Evolutionary conservation across 1,140 invertebrate species (phyloP).

Genomic region (Cylas formicarius): DNA sequence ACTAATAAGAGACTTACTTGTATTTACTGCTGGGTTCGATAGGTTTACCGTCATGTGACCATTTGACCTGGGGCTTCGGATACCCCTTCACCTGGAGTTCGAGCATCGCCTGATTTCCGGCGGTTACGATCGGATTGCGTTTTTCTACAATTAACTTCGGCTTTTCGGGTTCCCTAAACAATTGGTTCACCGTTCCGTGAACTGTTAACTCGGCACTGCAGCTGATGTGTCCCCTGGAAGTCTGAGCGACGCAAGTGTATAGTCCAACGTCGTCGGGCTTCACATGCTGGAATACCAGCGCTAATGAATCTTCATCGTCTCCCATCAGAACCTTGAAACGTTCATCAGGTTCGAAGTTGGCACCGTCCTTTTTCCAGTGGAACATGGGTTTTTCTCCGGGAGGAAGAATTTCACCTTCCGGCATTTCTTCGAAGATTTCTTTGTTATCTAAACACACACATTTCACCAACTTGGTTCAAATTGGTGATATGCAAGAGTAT

Average conservation of each 20-base stretch:
- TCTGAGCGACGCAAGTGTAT: slow-evolving; percentile 92
- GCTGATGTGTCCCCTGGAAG: slow-evolving; percentile 83
- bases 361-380: slow-evolving; percentile 85
- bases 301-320: slow-evolving; percentile 86
- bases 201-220: slow-evolving; percentile 90
- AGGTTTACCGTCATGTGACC: slow-evolving; percentile 79
- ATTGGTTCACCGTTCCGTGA: slow-evolving; percentile 75
- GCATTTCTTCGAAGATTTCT: slow-evolving; percentile 67
- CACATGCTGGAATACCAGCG: slow-evolving; percentile 88
- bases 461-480: slow-evolving; percentile 11
- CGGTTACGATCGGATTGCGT: slow-evolving; percentile 63
- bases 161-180: slow-evolving; percentile 72
- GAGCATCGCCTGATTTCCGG: slow-evolving; percentile 89
- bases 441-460: slow-evolving; percentile 57
- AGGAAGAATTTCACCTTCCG: slow-evolving; percentile 57
- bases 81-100: slow-evolving; percentile 89
- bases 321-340: slow-evolving; percentile 89
- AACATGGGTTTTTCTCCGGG: slow-evolving; percentile 76
- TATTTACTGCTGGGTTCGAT: slow-evolving; percentile 72
- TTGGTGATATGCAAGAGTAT: slow-evolving; percentile 24
- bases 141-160: slow-evolving; percentile 70
- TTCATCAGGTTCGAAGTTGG: slow-evolving; percentile 83
- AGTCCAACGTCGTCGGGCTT: slow-evolving; percentile 88
- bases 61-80: slow-evolving; percentile 86
- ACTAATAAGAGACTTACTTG: slow-evolving; percentile 48